These are phyloP conservation scores for Corythoichthys haematopterus DNA, from an alignment of 2,113 vertebrate species.

Conservation along the genomic window DNA sequence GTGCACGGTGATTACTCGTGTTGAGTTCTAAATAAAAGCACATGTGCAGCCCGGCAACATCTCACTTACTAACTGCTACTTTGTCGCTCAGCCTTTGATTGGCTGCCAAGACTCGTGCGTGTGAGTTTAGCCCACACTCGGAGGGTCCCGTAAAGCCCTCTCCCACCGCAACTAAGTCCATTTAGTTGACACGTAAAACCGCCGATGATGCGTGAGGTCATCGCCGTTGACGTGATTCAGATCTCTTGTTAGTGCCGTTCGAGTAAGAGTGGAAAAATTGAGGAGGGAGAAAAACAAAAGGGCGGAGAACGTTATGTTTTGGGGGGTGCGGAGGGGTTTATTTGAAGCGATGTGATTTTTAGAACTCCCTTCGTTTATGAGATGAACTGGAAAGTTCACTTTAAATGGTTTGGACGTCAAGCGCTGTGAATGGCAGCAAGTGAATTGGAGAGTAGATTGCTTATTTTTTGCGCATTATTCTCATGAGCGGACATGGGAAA, in stretches of 20 bases:
- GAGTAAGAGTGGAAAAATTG: constrained; percentile 55
- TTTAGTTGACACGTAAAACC: constrained; percentile 52
- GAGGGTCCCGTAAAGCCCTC: constrained; percentile 40
- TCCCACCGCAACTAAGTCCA: constrained; percentile 26
- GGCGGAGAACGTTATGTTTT: constrained; percentile 43
- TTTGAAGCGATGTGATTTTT: constrained; percentile 64
- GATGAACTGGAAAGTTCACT: constrained; percentile 61
- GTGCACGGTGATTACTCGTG: constrained; percentile 3
- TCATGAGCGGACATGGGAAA: neutral
- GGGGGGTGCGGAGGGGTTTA: constrained; percentile 59
- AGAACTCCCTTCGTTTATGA: constrained; percentile 54
- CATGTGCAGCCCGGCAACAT: constrained; percentile 58
- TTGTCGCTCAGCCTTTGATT: constrained; percentile 56
- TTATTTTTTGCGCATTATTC: neutral
- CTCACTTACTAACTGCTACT: constrained; percentile 57
- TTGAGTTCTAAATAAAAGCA: constrained; percentile 63
- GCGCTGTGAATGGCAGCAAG: no score
- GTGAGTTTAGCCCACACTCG: constrained; percentile 27
- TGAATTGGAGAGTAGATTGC: neutral
- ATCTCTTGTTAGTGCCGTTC: constrained; percentile 38
- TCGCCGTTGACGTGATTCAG: constrained; percentile 37
- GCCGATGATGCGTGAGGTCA: constrained; percentile 57
- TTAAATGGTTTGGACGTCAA: no score
- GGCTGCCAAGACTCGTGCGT: constrained; percentile 38
- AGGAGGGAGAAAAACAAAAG: constrained; percentile 30